Percentiles rank a stretch among this genome's conserved stretches.
Conservation (phyloP, 1,140 invertebrate species). For the Drosophila guanche region DNA sequence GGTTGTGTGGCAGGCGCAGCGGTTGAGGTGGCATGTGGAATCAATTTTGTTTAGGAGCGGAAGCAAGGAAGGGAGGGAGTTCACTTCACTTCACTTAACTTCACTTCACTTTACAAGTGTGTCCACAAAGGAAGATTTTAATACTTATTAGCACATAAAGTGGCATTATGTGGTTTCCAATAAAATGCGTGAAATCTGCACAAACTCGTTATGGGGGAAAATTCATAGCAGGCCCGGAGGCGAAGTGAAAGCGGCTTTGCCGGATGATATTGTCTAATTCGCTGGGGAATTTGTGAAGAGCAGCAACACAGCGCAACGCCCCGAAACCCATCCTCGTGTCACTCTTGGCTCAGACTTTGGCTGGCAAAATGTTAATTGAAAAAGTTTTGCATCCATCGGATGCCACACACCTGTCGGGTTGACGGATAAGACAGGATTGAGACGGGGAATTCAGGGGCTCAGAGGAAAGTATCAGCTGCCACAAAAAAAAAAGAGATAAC, state of each 20-base stretch:
- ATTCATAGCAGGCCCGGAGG: constrained; percentile 62
- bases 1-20: no score
- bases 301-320: constrained; percentile 15
- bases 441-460: not conserved
- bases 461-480: no score
- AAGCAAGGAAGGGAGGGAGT: not conserved
- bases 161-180: constrained; percentile 62
- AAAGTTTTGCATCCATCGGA: constrained; percentile 65
- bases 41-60: constrained; percentile 29
- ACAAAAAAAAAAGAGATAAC: constrained; percentile 2
- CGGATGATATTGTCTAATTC: constrained; percentile 24
- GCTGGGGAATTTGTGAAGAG: constrained; percentile 58
- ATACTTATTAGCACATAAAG: constrained; percentile 67
- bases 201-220: constrained; percentile 56
- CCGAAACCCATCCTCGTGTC: constrained; percentile 19
- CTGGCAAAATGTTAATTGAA: constrained; percentile 79
- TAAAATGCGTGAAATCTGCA: constrained; percentile 64
- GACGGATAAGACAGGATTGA: constrained; percentile 49
- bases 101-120: constrained; percentile 5
- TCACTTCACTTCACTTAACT: not conserved
- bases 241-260: constrained; percentile 42
- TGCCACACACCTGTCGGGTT: constrained; percentile 37
- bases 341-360: constrained; percentile 40
- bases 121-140: constrained; percentile 46
- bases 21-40: constrained; percentile 1